Evolutionary conservation across 2,888 invertebrate species (phyloP).

Genomic region (Hyalella azteca): DNA sequence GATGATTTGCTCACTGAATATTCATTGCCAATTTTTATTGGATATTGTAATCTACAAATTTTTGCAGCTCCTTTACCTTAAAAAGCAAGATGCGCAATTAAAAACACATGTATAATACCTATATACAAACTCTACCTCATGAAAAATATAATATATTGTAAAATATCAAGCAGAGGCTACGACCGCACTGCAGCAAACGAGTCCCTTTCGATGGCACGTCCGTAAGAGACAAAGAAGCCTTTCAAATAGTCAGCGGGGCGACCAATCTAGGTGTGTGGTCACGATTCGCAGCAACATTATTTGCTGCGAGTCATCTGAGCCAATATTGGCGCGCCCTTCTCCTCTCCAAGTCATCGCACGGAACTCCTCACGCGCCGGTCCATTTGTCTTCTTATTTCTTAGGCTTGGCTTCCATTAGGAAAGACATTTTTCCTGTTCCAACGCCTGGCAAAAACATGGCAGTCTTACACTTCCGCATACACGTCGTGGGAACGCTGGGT

Average conservation of each 20-base stretch:
- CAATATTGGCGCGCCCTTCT: constrained; percentile 4
- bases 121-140: too few relatives aligned
- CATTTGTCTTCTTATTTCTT: constrained; percentile 21
- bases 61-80: too few relatives aligned
- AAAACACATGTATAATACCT: too few relatives aligned
- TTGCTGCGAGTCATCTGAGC: neutral
- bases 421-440: neutral
- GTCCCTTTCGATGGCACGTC: neutral
- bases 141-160: too few relatives aligned
- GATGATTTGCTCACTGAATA: too few relatives aligned
- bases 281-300: constrained; percentile 18
- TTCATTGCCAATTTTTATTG: too few relatives aligned
- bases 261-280: constrained; percentile 4
- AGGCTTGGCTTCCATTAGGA: constrained; percentile 21
- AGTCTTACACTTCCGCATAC: too few relatives aligned
- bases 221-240: constrained; percentile 5
- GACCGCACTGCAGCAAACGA: neutral
- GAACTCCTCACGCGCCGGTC: neutral
- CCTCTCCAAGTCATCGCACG: constrained; percentile 13
- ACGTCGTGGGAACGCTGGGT: too few relatives aligned
- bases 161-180: too few relatives aligned
- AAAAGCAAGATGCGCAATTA: too few relatives aligned
- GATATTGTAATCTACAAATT: too few relatives aligned
- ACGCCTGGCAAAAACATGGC: neutral
- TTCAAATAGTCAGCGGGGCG: neutral